Base-by-base conservation (phyloP, 2,888 invertebrate species). In the Agrochola macilenta region DNA sequence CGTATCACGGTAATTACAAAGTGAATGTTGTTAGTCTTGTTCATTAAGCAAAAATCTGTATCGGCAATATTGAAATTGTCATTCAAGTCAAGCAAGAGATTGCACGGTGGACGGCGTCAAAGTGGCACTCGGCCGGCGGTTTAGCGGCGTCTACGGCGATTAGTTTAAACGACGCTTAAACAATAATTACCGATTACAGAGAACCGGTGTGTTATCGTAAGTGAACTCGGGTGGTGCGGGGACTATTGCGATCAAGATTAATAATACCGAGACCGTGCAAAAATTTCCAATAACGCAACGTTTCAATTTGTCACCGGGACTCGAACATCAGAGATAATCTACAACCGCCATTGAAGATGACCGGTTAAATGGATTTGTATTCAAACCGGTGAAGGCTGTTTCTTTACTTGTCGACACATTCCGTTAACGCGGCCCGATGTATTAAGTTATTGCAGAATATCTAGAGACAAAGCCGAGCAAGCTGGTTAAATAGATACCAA, bases 161-260 rank as follows among this genome's bases (percentile, higher is more conserved):
- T 96, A 95, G 93, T 93, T 94, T 94, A 95, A 95, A 94, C 93
- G 94, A 91, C 93, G 93, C 93, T 94, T 94, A 92, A 94, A 95
- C 95, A 95, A 95, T 95, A 96, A 96, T 95, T 95, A 94, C 91
- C 92, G 94, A 94, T 94, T 92, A 93, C 92, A 90, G 88, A 90
- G 92, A 93, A 93, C 92, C 89, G 92, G 91, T 90, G 90, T 90
- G 85, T 91, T 92, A 92, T 92, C 91, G 89, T 76, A 85, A 84
- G 86, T 90, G 83, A 89, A 92, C 91, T 91, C 90, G 89, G 88
- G 90, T 90, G 90, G 76, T 85, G 83, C 77, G 76, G 77, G 52
- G 80, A 89, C 74, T 84, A 77, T 82, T 83, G 82, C 85, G 82
- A 88, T 84, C 83, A 88, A 89, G 88, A 88, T 88, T 88, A 89